Conservation (phyloP, 1,140 invertebrate species). For the Anastrepha obliqua region DNA sequence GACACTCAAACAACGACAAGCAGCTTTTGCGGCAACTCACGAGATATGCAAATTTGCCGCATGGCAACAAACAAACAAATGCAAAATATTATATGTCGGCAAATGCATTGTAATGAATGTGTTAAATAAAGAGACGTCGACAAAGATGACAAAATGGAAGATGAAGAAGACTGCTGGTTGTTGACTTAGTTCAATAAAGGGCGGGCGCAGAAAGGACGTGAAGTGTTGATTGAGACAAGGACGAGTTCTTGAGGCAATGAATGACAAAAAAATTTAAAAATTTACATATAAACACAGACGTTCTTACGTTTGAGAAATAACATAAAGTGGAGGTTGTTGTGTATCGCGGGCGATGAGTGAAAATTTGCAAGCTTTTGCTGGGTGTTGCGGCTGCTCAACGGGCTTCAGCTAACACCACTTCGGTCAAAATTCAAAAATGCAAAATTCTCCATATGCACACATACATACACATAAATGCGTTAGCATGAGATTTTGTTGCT, state of each 20-base stretch:
- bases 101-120: constrained; percentile 42
- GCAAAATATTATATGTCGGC: not conserved
- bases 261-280: not conserved
- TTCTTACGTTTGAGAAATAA: too few relatives aligned
- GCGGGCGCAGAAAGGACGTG: not conserved
- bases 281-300: not conserved
- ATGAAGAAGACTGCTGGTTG: not conserved
- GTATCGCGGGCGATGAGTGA: not conserved
- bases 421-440: not conserved
- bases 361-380: constrained; percentile 19
- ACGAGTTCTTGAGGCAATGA: not conserved
- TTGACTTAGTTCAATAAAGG: constrained; percentile 9
- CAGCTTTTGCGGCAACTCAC: not conserved
- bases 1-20: too few relatives aligned
- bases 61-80: constrained; percentile 19
- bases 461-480: not conserved
- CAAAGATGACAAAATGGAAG: not conserved
- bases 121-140: constrained; percentile 30
- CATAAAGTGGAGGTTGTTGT: not conserved
- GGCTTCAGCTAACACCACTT: not conserved
- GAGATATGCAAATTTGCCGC: constrained; percentile 41
- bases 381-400: not conserved
- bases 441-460: not conserved
- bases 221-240: not conserved
- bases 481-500: not conserved